Evolutionary conservation across 1,140 invertebrate species (phyloP).

Genomic region (Drosophila parabipectinata): DNA sequence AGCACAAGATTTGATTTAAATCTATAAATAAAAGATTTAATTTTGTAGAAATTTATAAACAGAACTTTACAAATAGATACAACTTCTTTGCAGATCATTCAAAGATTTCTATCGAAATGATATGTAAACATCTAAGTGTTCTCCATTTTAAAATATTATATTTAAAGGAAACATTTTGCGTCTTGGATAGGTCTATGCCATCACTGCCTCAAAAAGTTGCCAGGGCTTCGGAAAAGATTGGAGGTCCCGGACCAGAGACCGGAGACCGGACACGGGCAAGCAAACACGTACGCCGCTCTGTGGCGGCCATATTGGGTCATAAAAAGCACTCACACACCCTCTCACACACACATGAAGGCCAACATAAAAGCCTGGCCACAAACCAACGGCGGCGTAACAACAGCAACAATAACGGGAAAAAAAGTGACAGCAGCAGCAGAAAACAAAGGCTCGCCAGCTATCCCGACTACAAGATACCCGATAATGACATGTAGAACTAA

Average conservation of each 20-base stretch:
- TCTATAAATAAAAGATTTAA: no score
- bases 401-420: conserved; percentile 54
- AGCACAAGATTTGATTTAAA: no score
- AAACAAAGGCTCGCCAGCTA: conserved; percentile 5
- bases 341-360: conserved; percentile 18
- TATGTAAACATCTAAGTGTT: neutral
- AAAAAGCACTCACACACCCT: conserved; percentile 70
- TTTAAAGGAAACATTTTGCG: neutral
- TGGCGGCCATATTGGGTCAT: conserved; percentile 80
- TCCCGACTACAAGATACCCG: neutral
- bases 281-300: conserved; percentile 69
- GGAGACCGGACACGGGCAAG: conserved; percentile 42
- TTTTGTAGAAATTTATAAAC: neutral
- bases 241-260: conserved; percentile 19
- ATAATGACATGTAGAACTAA: no score
- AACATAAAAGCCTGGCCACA: conserved; percentile 68
- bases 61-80: neutral
- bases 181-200: conserved; percentile 3
- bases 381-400: conserved; percentile 45
- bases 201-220: conserved; percentile 18
- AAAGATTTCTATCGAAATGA: no score
- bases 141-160: neutral
- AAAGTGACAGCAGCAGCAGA: conserved; percentile 75
- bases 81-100: neutral
- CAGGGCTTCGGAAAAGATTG: neutral